A percentile compares a stretch with the other conserved stretches of the same genome.
Evolutionary conservation across 2,797 vertebrate genomes (phyloP).

Genomic region (Heteromormyrus szaboi): DNA sequence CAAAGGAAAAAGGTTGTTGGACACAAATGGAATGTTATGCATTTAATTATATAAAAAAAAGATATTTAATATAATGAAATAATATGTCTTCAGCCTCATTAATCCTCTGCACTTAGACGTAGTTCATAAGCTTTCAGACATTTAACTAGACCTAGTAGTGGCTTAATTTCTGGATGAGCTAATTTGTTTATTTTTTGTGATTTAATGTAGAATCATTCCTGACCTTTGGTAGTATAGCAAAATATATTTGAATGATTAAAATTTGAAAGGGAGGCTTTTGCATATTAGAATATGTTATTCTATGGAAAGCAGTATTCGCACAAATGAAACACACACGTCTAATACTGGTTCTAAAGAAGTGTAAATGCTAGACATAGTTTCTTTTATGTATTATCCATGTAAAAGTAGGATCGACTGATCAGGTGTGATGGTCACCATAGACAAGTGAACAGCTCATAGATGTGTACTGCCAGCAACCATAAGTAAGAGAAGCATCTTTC

Average conservation of each 20-base stretch:
- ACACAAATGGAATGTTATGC: background rate
- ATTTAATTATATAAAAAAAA: background rate
- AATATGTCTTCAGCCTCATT: background rate
- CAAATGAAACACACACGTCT: background rate
- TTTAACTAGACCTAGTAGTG: background rate
- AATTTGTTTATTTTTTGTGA: background rate
- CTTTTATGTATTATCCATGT: background rate
- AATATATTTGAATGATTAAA: slow-evolving; percentile 3
- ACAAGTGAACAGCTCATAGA: background rate
- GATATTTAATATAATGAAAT: background rate
- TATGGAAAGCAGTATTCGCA: slow-evolving; percentile 8
- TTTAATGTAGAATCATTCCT: background rate
- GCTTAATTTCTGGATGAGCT: background rate
- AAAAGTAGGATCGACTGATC: background rate
- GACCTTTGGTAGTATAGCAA: background rate
- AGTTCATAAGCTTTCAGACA: background rate
- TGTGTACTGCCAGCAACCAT: background rate
- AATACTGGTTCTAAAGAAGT: background rate
- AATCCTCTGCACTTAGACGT: background rate
- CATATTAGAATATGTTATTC: background rate
- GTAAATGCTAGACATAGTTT: background rate
- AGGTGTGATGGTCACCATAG: background rate
- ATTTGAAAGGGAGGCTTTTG: background rate
- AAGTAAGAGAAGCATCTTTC: background rate
- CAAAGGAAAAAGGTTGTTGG: background rate